phyloP scores from a whole-genome alignment of 2,888 invertebrate species.

The Brachylomia viminalis region DNA sequence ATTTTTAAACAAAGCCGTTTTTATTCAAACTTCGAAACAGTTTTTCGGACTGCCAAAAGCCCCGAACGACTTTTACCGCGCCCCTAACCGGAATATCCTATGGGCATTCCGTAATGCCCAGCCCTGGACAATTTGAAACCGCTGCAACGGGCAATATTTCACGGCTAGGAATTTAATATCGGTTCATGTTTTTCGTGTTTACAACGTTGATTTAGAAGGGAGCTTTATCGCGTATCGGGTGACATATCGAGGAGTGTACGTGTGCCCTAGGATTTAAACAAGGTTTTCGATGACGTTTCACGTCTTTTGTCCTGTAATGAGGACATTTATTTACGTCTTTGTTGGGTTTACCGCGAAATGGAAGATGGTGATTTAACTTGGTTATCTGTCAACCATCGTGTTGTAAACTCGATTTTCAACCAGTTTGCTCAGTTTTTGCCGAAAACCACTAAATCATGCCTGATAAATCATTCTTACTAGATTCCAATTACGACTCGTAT shows the following conservation, averaged over 20 bases:
- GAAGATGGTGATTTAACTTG: neutral
- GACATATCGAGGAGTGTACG: slow-evolving; percentile 44
- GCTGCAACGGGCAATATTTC: slow-evolving; percentile 60
- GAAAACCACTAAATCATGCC: neutral
- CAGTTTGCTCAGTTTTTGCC: neutral
- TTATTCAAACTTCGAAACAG: slow-evolving; percentile 19
- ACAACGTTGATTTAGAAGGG: slow-evolving; percentile 62
- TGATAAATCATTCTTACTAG: neutral
- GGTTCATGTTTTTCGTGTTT: slow-evolving; percentile 65
- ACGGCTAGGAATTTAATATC: slow-evolving; percentile 66
- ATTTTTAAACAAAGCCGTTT: slow-evolving; percentile 20
- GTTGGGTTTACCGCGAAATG: neutral
- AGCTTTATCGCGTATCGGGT: slow-evolving; percentile 44
- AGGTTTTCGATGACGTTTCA: neutral
- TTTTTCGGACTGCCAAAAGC: neutral
- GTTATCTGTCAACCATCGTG: neutral
- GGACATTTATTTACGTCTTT: slow-evolving; percentile 23
- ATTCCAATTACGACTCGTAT: neutral
- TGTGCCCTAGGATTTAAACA: neutral
- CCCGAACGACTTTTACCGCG: neutral
- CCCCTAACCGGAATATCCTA: slow-evolving; percentile 25
- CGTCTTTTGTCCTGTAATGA: slow-evolving; percentile 28
- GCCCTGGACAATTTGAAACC: slow-evolving; percentile 60
- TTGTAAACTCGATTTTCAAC: neutral
- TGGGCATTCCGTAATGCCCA: slow-evolving; percentile 16